Conservation (phyloP, 1,140 invertebrate species). For the Pentalonia nigronervosa region DNA sequence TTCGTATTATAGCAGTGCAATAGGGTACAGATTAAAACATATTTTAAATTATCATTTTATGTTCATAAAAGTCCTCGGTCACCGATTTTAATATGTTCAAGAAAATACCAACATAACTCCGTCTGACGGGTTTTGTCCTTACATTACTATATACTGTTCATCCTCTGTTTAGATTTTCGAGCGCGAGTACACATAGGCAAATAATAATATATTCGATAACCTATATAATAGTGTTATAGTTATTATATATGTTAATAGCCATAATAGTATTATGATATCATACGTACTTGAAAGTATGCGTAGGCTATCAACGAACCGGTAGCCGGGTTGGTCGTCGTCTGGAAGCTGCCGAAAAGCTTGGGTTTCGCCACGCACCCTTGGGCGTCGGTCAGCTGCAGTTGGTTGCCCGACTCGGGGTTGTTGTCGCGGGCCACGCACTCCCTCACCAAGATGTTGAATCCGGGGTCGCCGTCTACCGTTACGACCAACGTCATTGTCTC, state of each 20-base stretch:
- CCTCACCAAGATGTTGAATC: constrained; percentile 80
- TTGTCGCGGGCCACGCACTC: constrained; percentile 78
- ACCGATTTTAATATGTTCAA: not conserved
- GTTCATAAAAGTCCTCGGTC: not conserved
- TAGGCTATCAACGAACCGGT: constrained; percentile 79
- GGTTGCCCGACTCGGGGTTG: constrained; percentile 67
- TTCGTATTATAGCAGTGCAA: not conserved
- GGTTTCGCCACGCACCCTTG: constrained; percentile 82
- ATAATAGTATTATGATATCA: not conserved
- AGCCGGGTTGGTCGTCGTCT: constrained; percentile 78
- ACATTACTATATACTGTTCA: not conserved
- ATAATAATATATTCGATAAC: not conserved
- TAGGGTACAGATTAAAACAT: not conserved
- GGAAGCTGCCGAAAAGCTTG: constrained; percentile 83
- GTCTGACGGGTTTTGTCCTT: not conserved
- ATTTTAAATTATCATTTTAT: not conserved
- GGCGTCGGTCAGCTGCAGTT: constrained; percentile 76
- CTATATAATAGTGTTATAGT: no score
- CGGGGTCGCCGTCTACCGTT: constrained; percentile 79
- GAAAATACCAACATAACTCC: not conserved
- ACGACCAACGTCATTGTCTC: constrained; percentile 84
- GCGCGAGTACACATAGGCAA: no score
- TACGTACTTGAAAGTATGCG: constrained; percentile 73
- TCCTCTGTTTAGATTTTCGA: not conserved
- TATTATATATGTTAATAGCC: no score